Evolutionary conservation across 2,797 vertebrate genomes (phyloP).

Genomic region (Corythornis leucogaster): DNA sequence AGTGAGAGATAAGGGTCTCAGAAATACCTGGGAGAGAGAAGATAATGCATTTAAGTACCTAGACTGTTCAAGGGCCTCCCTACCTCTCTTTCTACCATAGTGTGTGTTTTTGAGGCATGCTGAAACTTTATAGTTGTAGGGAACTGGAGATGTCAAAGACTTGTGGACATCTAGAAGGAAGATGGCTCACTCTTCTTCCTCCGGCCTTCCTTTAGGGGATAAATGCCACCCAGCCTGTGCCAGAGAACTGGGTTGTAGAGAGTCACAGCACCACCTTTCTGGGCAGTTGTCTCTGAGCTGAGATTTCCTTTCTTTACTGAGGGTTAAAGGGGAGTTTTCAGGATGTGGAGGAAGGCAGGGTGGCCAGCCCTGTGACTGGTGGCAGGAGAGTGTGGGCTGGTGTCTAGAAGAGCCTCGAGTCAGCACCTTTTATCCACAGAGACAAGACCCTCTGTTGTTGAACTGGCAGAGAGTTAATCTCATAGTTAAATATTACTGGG

Average conservation of each 20-base stretch:
- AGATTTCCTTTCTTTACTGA: background rate
- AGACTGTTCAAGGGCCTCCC: background rate
- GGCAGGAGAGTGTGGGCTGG: background rate
- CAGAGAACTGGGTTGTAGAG: background rate
- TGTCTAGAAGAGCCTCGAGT: background rate
- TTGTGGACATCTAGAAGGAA: background rate
- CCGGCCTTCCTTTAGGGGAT: background rate
- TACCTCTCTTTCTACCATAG: background rate
- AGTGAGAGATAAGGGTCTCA: background rate
- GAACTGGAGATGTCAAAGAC: background rate
- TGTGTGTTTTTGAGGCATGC: background rate
- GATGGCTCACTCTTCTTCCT: background rate
- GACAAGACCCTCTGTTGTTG: constrained; percentile 43
- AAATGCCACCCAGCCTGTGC: background rate
- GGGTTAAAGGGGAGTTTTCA: background rate
- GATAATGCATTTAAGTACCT: background rate
- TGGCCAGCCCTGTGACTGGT: background rate
- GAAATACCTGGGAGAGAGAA: background rate
- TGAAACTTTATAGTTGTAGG: background rate
- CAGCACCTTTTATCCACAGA: constrained; percentile 42
- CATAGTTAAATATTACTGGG: constrained; percentile 70
- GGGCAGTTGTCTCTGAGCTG: background rate
- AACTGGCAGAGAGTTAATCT: constrained; percentile 46
- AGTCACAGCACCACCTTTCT: background rate
- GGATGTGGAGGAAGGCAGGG: background rate